Base-by-base conservation (phyloP, 2,888 invertebrate genomes). In the Parnassius mnemosyne region DNA sequence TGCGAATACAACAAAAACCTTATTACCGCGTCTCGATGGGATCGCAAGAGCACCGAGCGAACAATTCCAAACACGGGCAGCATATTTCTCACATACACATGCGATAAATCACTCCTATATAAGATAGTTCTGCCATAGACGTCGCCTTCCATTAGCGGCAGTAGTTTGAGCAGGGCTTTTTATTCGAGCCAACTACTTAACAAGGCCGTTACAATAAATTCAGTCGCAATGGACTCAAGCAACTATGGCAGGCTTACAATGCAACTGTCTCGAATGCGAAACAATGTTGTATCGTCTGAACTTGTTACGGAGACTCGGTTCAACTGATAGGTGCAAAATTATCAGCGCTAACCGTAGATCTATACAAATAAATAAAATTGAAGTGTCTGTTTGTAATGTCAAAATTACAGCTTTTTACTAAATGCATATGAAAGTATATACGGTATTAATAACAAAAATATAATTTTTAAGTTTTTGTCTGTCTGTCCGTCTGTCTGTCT, bases 191-290 rank as follows among this genome's bases (percentile, higher is more conserved):
- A 61, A 56, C 46, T 61, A 56, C 44, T 44, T 55, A 52, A 56
- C 51, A 16, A 70, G 71, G 62, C 69, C 67, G 69, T 71, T 71
- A 69, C 74, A 66, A 73, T 75, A 75, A 74, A 75, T 75, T 71
- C 68, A 67, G 66, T 54, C 34, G 61, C 60, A 61, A 63, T 43
- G 63, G 58, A 58, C 56, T 43, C 47, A 55, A 20, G 20, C 50
- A 42, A 61, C 58, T 49, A 9, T 49, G 13, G 7, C 5, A 3
- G 13, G 49, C 9, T 49, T 49, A 49, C 9, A 13, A 9, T 13
- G 13, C 13, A 7, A 13, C 34, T 2, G 9, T 13, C 13, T 13
- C 13, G 13, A 3, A 51, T 3, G 3, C 51, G 51, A 51, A 20
- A 11, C 50, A 50, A 20, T 50, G 20, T 50, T 20, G 51, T 10